Percentiles rank a stretch among this genome's conserved stretches.
These are phyloP conservation scores for Dunckerocampus dactyliophorus DNA, from an alignment of 2,113 vertebrate species.

Conservation along the genomic window DNA sequence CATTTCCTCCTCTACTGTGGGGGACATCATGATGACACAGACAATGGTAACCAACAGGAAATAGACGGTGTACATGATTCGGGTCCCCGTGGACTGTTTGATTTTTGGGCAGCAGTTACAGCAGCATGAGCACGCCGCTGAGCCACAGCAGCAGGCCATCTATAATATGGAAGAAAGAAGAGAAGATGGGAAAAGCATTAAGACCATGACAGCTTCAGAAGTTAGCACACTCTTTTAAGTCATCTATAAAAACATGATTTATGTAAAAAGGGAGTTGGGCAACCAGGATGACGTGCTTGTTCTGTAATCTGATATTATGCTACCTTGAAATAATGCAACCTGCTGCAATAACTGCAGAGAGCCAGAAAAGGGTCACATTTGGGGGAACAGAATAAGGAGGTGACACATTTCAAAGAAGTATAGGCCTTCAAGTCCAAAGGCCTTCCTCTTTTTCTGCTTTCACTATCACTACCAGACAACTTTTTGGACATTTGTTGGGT, in stretches of 20 bases:
- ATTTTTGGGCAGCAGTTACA: conserved; percentile 91
- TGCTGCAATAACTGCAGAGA: too few species aligned
- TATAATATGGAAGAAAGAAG: conserved; percentile 53
- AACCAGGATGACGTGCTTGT: too few species aligned
- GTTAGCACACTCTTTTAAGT: conserved; percentile 9
- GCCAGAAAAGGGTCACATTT: too few species aligned
- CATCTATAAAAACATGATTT: conserved; percentile 1
- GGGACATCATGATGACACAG: conserved; percentile 94
- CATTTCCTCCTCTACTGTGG: conserved; percentile 78
- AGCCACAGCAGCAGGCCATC: conserved; percentile 95
- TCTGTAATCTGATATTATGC: too few species aligned
- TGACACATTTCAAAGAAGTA: not conserved
- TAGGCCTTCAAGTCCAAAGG: not conserved
- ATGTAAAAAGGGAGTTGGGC: not conserved
- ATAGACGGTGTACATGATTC: conserved; percentile 92
- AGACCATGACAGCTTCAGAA: not conserved
- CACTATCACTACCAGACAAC: not conserved
- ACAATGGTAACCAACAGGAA: conserved; percentile 86
- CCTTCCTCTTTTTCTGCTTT: not conserved
- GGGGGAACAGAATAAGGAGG: not conserved
- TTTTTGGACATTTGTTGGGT: not conserved
- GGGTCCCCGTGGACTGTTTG: conserved; percentile 92
- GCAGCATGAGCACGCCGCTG: conserved; percentile 86
- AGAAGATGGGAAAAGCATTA: conserved; percentile 13
- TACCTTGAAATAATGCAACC: too few species aligned